Percentiles rank a stretch among this genome's conserved stretches.
phyloP scores from a whole-genome alignment of 2,888 invertebrate genomes.

The Erannis defoliaria region DNA sequence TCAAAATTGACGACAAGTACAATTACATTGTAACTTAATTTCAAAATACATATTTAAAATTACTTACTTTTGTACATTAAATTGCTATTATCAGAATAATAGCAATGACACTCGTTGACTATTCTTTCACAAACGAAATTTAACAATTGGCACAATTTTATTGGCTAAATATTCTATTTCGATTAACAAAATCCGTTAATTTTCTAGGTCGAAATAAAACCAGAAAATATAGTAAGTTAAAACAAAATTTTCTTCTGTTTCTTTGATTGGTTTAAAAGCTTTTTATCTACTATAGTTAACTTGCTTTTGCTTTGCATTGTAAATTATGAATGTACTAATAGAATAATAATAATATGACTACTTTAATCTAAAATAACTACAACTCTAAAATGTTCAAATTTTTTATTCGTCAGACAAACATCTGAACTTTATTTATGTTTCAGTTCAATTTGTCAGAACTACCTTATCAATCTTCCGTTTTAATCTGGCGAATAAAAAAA shows the following conservation, averaged over 20 bases:
- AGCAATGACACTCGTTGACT: too few species aligned
- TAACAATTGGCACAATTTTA: conserved; percentile 9
- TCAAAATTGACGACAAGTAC: too few species aligned
- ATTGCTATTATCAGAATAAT: too few species aligned
- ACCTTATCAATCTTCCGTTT: neutral
- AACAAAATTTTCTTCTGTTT: conserved; percentile 42
- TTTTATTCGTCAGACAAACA: neutral
- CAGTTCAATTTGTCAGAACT: too few species aligned
- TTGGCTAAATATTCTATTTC: conserved; percentile 26
- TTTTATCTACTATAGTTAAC: conserved; percentile 31
- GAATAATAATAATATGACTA: neutral
- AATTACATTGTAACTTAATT: too few species aligned
- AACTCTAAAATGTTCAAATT: neutral
- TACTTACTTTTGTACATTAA: too few species aligned
- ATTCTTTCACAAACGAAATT: conserved; percentile 7
- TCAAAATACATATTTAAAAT: too few species aligned
- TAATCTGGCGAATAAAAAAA: neutral
- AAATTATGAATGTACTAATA: conserved; percentile 30
- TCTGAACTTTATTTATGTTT: neutral
- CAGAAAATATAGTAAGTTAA: conserved; percentile 52
- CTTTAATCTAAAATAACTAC: neutral
- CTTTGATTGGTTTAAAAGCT: conserved; percentile 39
- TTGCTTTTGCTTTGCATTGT: conserved; percentile 51
- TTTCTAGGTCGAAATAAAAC: conserved; percentile 45
- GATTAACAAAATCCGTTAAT: conserved; percentile 36